A percentile compares a stretch with the other conserved stretches of the same genome.
Evolutionary conservation across 2,797 vertebrate genomes (phyloP).

Genomic region (Aplochiton taeniatus): DNA sequence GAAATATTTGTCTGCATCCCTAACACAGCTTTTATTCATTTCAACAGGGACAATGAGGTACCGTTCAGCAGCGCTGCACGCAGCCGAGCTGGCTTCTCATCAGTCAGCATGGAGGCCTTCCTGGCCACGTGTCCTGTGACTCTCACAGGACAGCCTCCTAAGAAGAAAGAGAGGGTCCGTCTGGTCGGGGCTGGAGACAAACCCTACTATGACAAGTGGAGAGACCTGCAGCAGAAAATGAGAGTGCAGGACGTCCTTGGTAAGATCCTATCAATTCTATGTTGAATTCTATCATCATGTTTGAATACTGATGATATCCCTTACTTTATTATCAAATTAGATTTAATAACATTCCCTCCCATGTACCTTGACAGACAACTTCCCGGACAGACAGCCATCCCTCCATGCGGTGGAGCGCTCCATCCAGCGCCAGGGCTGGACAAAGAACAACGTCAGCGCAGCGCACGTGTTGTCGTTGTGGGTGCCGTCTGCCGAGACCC

Average conservation of each 20-base stretch:
- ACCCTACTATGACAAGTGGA: conserved; percentile 7
- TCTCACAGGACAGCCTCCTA: background rate
- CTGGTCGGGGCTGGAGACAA: background rate
- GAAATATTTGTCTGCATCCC: no score
- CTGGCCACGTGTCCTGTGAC: background rate
- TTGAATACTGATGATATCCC: no score
- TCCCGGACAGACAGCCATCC: background rate
- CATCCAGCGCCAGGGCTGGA: background rate
- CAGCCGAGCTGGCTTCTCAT: background rate
- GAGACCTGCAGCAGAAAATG: conserved; percentile 4
- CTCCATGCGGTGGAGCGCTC: background rate
- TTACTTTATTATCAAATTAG: no score
- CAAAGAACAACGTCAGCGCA: background rate
- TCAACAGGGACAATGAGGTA: no score
- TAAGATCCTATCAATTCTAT: background rate
- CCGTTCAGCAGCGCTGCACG: no score
- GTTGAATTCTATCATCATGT: background rate
- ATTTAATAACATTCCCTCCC: no score
- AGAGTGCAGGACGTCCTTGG: background rate
- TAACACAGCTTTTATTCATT: no score
- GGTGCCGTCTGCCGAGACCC: no score
- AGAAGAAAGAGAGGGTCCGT: background rate
- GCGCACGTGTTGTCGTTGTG: background rate
- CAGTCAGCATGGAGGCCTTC: background rate
- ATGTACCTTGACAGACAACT: background rate